phyloP scores from a whole-genome alignment of 2,113 vertebrate species.

The Elephas maximus region DNA sequence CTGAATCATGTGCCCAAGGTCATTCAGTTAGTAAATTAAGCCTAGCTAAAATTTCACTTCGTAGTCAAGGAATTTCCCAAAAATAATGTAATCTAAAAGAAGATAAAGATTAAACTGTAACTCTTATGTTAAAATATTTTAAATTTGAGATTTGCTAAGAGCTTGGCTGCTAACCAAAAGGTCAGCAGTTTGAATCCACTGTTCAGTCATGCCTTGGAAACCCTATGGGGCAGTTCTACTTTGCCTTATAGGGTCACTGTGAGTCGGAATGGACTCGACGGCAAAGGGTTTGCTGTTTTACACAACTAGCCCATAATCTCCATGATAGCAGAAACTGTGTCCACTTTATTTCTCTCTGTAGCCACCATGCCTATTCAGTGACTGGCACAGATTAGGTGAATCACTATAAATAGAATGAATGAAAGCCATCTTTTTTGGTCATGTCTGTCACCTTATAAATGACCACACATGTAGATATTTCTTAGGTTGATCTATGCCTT shows the following conservation, averaged over 20 bases:
- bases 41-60: slow-evolving; percentile 58
- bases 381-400: slow-evolving; percentile 8
- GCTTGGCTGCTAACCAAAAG: too few species aligned
- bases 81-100: slow-evolving; percentile 25
- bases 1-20: not conserved
- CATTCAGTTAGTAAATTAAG: slow-evolving; percentile 66
- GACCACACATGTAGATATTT: slow-evolving; percentile 25
- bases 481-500: slow-evolving; percentile 41
- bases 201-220: too few species aligned
- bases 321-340: not conserved
- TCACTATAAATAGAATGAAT: slow-evolving; percentile 40
- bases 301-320: not conserved
- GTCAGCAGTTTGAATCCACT: too few species aligned
- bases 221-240: too few species aligned
- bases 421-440: slow-evolving; percentile 43
- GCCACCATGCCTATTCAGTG: not conserved
- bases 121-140: not conserved
- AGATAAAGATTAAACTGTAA: slow-evolving; percentile 25
- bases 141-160: not conserved
- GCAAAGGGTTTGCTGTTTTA: too few species aligned
- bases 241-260: too few species aligned
- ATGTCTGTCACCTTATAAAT: slow-evolving; percentile 54
- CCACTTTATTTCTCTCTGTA: slow-evolving; percentile 17
- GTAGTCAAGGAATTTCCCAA: slow-evolving; percentile 59
- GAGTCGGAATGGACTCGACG: too few species aligned